A percentile compares a stretch with the other conserved stretches of the same genome.
Conservation (phyloP, 1,140 invertebrate species). For the Pygmarrhopalites habei region DNA sequence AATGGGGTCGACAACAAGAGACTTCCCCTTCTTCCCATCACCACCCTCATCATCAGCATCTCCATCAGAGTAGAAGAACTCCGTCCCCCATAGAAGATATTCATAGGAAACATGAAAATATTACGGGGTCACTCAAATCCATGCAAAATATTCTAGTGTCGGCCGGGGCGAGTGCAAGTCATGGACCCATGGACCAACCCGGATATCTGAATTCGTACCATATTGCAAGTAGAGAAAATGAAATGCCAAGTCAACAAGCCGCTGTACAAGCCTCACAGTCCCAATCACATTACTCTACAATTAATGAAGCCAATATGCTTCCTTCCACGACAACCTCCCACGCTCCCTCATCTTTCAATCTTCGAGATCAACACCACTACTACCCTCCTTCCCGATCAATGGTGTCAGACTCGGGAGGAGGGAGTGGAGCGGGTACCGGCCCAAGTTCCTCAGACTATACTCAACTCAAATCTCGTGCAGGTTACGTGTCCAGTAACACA, state of each 20-base stretch:
- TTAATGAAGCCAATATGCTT: constrained; percentile 5
- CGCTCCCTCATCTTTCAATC: constrained; percentile 9
- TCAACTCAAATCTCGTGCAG: constrained; percentile 62
- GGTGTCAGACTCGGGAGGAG: neutral
- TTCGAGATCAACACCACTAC: constrained; percentile 18
- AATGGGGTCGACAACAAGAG: constrained; percentile 3
- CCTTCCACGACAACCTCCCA: too few relatives aligned
- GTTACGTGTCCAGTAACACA: constrained; percentile 62
- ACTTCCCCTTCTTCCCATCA: neutral
- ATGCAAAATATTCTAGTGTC: constrained; percentile 38
- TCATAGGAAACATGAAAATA: constrained; percentile 28
- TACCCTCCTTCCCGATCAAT: neutral
- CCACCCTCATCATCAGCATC: constrained; percentile 4
- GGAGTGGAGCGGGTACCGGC: constrained; percentile 43
- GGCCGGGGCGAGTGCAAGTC: constrained; percentile 25
- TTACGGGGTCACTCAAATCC: constrained; percentile 33
- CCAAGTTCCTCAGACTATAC: too few relatives aligned
- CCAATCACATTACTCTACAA: constrained; percentile 5
- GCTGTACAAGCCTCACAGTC: neutral
- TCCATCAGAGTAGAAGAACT: constrained; percentile 14
- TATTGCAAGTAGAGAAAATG: too few relatives aligned
- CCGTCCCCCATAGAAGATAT: constrained; percentile 28
- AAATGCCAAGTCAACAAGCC: constrained; percentile 3
- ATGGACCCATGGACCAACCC: neutral
- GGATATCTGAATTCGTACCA: neutral